Evolutionary conservation across 2,113 vertebrate genomes (phyloP).

Genomic region (Amia ocellicauda): DNA sequence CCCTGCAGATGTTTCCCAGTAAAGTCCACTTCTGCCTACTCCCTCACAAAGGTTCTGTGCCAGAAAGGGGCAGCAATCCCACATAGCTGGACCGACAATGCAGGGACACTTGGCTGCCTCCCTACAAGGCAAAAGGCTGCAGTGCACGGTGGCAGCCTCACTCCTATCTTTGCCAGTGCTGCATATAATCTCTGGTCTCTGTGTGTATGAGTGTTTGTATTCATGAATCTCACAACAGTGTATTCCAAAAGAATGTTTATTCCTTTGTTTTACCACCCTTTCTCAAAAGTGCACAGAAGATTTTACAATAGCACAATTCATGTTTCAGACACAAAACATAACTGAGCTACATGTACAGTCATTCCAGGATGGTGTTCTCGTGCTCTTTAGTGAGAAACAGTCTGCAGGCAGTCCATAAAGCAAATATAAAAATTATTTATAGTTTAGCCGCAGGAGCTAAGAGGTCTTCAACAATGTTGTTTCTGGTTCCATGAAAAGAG

Average conservation of each 20-base stretch:
- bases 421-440: conserved; percentile 50
- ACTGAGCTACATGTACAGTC: conserved; percentile 34
- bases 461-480: conserved; percentile 33
- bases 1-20: too few species aligned
- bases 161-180: too few species aligned
- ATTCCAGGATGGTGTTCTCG: conserved; percentile 32
- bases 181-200: too few species aligned
- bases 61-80: too few species aligned
- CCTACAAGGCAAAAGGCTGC: too few species aligned
- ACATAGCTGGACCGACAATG: too few species aligned
- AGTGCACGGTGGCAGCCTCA: too few species aligned
- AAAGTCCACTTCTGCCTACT: too few species aligned
- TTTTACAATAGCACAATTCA: conserved; percentile 33
- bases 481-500: conserved; percentile 32
- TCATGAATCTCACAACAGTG: not conserved
- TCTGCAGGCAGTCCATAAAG: conserved; percentile 44
- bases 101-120: too few species aligned
- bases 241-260: conserved; percentile 9
- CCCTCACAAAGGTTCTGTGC: too few species aligned
- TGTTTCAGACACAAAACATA: conserved; percentile 33
- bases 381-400: conserved; percentile 33
- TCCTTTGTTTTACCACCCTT: conserved; percentile 33
- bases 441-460: conserved; percentile 31
- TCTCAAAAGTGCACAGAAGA: conserved; percentile 44
- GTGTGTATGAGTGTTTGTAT: too few species aligned